These are phyloP conservation scores for Lagopus leucura DNA, from an alignment of 2,113 vertebrate genomes.

Conservation along the genomic window DNA sequence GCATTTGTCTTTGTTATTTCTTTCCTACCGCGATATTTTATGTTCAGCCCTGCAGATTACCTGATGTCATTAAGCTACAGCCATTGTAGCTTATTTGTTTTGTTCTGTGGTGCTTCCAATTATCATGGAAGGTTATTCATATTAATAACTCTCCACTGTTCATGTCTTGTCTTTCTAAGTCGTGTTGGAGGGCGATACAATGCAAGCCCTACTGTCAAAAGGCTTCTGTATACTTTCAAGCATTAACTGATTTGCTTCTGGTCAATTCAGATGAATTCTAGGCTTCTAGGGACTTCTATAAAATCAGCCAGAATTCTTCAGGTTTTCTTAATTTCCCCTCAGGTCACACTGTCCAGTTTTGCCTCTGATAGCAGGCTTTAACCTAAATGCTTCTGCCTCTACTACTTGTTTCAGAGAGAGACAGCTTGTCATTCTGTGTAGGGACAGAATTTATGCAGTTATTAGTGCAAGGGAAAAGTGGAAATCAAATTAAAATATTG, in stretches of 20 bases:
- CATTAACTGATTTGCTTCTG: background rate
- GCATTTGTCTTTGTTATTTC: background rate
- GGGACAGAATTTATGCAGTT: background rate
- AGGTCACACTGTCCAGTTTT: background rate
- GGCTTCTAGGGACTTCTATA: background rate
- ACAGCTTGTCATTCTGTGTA: fast-evolving
- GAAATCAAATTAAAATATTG: background rate
- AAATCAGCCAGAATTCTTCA: conserved; percentile 1
- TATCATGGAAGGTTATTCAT: conserved; percentile 50
- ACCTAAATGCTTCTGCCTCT: background rate
- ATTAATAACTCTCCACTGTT: conserved; percentile 54
- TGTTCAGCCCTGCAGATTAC: background rate
- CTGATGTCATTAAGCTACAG: background rate
- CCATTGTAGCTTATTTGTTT: background rate
- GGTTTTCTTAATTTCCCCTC: background rate
- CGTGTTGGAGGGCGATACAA: conserved; percentile 6
- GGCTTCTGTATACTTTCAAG: background rate
- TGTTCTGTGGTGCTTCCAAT: conserved; percentile 22
- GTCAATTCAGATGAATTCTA: background rate
- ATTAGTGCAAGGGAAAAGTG: background rate
- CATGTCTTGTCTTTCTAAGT: conserved; percentile 43
- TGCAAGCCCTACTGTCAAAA: background rate
- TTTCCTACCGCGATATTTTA: background rate
- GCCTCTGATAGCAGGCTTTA: background rate
- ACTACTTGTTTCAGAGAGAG: background rate